Conservation (phyloP, 2,797 vertebrate species). For the Sebastes miniatus region DNA sequence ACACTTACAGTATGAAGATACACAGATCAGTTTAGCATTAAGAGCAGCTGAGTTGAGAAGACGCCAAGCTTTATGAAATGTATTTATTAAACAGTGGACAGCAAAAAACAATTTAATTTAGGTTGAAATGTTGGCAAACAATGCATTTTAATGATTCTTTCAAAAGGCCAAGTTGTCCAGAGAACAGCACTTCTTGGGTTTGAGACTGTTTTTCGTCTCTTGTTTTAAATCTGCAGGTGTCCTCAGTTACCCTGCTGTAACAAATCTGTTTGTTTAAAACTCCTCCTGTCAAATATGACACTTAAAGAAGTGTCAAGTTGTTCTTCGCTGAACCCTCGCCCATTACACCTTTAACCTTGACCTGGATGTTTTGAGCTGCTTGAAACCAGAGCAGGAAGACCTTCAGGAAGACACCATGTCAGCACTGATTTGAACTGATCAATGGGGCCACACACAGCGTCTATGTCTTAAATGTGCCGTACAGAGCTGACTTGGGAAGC, state of each 20-base stretch:
- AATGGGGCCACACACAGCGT: background rate
- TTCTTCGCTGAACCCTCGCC: background rate
- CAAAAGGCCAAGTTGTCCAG: background rate
- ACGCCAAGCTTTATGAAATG: background rate
- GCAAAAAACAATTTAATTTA: background rate
- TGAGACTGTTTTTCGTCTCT: background rate
- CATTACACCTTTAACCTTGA: background rate
- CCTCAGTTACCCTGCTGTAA: background rate
- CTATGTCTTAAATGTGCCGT: background rate
- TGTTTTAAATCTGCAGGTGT: background rate
- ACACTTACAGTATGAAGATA: background rate
- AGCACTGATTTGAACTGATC: background rate
- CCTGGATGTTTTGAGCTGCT: background rate
- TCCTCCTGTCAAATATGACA: background rate
- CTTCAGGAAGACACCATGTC: background rate
- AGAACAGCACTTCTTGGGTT: background rate
- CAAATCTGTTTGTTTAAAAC: background rate
- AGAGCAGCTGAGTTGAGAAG: background rate
- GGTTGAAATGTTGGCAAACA: too few relatives aligned
- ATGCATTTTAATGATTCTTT: background rate
- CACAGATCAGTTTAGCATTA: background rate
- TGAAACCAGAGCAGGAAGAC: constrained; percentile 33
- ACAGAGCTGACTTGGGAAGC: background rate
- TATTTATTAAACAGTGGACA: background rate
- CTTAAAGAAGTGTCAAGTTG: background rate